Percentiles rank a stretch among this genome's conserved stretches.
These are phyloP conservation scores for Nasonia oneida DNA, from an alignment of 2,888 invertebrate genomes.

Conservation along the genomic window DNA sequence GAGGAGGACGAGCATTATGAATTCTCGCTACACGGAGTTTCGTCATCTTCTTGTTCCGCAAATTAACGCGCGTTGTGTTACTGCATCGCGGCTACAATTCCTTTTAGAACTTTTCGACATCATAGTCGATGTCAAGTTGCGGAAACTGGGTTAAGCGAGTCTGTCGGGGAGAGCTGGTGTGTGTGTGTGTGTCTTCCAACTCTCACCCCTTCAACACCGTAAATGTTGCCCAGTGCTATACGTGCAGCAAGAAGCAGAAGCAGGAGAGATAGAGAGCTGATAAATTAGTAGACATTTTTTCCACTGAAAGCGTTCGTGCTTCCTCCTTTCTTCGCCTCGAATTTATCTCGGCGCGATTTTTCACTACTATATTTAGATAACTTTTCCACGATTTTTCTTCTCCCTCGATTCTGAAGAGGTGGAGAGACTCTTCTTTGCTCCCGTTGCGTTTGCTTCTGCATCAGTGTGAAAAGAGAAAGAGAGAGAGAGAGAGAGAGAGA, in stretches of 20 bases:
- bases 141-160: conserved; percentile 61
- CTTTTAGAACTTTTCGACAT: conserved; percentile 38
- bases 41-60: no score
- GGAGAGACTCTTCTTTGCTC: background rate
- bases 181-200: background rate
- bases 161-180: conserved; percentile 22
- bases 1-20: background rate
- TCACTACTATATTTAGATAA: conserved; percentile 52
- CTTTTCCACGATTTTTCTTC: conserved; percentile 27
- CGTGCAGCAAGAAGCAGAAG: background rate
- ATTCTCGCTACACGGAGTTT: background rate
- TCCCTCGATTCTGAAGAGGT: background rate
- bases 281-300: conserved; percentile 57
- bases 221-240: conserved; percentile 3
- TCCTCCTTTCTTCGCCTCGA: conserved; percentile 6
- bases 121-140: conserved; percentile 47
- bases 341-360: conserved; percentile 43
- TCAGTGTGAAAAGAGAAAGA: background rate
- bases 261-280: conserved; percentile 29
- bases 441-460: background rate
- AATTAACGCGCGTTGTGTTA: background rate
- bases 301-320: background rate
- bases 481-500: background rate
- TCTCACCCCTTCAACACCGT: background rate
- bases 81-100: background rate